phyloP scores from a whole-genome alignment of 2,113 vertebrate species.

The Dicrurus megarhynchus region DNA sequence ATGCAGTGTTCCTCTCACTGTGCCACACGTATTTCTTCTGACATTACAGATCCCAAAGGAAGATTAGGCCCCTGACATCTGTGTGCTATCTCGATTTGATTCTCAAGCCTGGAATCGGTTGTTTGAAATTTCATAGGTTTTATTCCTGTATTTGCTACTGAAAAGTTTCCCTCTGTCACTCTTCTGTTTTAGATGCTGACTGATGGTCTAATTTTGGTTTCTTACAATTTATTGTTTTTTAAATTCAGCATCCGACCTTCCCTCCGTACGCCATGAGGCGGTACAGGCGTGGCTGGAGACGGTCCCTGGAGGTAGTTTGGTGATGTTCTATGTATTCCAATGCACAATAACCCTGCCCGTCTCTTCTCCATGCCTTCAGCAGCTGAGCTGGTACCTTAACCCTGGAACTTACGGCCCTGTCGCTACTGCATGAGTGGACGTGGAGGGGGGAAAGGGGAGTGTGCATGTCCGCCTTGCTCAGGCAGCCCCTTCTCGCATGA shows the following conservation, averaged over 20 bases:
- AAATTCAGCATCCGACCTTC: constrained; percentile 88
- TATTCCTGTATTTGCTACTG: not conserved
- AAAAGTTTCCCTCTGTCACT: not conserved
- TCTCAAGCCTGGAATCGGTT: not conserved
- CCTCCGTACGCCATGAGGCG: constrained; percentile 87
- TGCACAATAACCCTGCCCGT: constrained; percentile 69
- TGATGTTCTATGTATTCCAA: constrained; percentile 66
- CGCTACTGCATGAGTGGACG: constrained; percentile 68
- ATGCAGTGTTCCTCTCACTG: not conserved
- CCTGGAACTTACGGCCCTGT: constrained; percentile 50
- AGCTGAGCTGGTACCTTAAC: constrained; percentile 74
- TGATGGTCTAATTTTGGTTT: constrained; percentile 63
- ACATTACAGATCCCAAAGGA: not conserved
- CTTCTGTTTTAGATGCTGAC: not conserved
- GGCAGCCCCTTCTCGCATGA: constrained; percentile 65
- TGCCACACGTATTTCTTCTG: not conserved
- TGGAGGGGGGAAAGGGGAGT: not conserved
- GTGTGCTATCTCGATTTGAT: not conserved
- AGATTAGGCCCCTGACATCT: not conserved
- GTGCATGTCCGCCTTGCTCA: constrained; percentile 62
- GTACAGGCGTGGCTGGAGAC: constrained; percentile 99
- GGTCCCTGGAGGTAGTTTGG: constrained; percentile 93
- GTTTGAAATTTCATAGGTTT: not conserved
- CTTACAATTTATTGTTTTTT: constrained; percentile 71
- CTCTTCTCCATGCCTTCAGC: constrained; percentile 64